Base-by-base conservation (phyloP, 2,113 vertebrate species). In the Embiotoca jacksoni region DNA sequence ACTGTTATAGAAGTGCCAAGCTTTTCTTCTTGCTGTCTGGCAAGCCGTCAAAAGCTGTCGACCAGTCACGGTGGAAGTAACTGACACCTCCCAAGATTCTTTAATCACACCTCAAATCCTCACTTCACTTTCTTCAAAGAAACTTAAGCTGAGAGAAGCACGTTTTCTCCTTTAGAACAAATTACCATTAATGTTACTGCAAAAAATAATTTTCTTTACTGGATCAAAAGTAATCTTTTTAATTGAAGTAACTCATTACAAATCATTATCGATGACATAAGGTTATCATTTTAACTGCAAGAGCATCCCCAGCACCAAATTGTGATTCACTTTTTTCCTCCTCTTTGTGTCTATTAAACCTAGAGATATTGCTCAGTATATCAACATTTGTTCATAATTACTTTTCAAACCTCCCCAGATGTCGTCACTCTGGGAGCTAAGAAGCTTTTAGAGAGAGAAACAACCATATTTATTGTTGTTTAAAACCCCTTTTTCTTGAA, bases 381-480 rank as follows among this genome's bases (percentile, higher is more conserved):
- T 58, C 50, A 46, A 31, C 61, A 33, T 8, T 30, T 67, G 64
- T 37, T 37, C 37, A 66, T 65, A 67, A 78, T 81, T 11, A 60
- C 52, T 61, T 76, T 68, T 64, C 14, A 63, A 62, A 53, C 31
- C 32, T 82, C 13, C 49, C 30, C 5, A 52, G 7, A 8, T 32
- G 16, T 64, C 47, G 65, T 75, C 44, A 75, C 11, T 68, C 59
- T 82, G 5, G 70, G 55, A 62, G 66, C 9, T 31, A 5, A 79
- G 60, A 75, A 13, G 69, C 75, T 81, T 86, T 90, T 81, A 90
- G 53, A 58, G 16, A 58, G 16, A 77, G 3, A 85, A 44, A 30
- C n/a, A 50, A 30, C 11, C 36, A 46, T 67, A 7, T 2, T 13
- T 41, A 7, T 39, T 50, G 74, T 50, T 57, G 35, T 30, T 7